Base-by-base conservation (phyloP, 2,113 vertebrate genomes). In the Paramisgurnus dabryanus region DNA sequence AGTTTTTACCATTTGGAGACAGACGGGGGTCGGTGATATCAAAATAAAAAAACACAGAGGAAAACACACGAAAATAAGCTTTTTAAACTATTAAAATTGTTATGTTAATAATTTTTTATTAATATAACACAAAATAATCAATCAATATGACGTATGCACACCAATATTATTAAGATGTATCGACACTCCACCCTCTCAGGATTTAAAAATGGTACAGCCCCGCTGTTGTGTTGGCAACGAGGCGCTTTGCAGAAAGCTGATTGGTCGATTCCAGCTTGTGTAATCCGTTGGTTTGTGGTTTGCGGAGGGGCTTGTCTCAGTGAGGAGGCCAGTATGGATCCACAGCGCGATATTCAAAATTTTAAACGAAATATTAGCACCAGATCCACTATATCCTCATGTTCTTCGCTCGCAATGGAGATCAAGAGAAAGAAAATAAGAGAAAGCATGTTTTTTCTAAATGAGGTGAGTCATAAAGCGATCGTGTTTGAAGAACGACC, bases 351-450 rank as follows among this genome's bases (percentile, higher is more conserved):
- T n/a, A 78, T 93, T 94, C 93, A 89, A 94, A 93, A 76, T 57
- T 88, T 88, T 45, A 86, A 75, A 11, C 83, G 89, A 71, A 90
- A 85, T 53, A 83, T 84, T 0, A 58, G 78, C 71, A 74, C 11
- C 7, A 78, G 86, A 15, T 80, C 89, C 6, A 47, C 87, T 0
- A 67, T 90, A 5, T 90, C 90, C 15, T 80, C 88, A 1, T 87
- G 91, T 41, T 94, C 94, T 1, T 90, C 92, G 0, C 86, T 92
- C 60, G 91, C 88, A 0, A 94, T 95, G 93, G 94, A 94, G 80
- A 89, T 93, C 8, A 94, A 93, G 73, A 87, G 93, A 55, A 92
- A 92, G 87, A 93, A 93, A 86, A 93, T 92, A 79, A 82, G 86
- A 64, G 83, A 93, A 77, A 93, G 90, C 66, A 39, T 93, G 22